Percentiles rank a stretch among this genome's conserved stretches.
Evolutionary conservation across 1,140 invertebrate species (phyloP).

Genomic region (Phenacoccus solenopsis): DNA sequence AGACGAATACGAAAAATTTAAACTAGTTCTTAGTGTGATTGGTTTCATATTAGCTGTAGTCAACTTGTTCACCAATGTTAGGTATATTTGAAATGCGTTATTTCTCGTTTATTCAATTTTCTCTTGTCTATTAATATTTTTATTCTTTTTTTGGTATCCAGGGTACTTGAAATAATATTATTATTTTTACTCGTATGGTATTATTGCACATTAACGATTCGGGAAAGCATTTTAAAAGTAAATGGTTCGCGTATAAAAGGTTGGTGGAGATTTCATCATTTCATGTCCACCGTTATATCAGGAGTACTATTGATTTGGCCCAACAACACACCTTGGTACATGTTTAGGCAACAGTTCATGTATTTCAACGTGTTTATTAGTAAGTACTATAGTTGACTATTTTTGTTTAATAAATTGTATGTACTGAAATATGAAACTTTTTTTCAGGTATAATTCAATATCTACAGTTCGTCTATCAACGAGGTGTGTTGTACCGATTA

Average conservation of each 20-base stretch:
- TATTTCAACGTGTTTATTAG: conserved; percentile 86
- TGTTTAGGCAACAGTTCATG: conserved; percentile 85
- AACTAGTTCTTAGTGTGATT: conserved; percentile 86
- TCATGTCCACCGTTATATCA: conserved; percentile 87
- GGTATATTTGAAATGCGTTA: conserved; percentile 46
- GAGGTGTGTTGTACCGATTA: conserved; percentile 84
- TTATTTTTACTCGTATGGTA: conserved; percentile 99
- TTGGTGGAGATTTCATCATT: conserved; percentile 99
- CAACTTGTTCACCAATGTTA: conserved; percentile 67
- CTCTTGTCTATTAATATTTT: too few relatives aligned
- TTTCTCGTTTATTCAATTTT: too few relatives aligned
- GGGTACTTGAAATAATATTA: conserved; percentile 82
- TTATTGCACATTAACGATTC: conserved; percentile 96
- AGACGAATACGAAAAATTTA: conserved; percentile 98
- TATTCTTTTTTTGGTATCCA: conserved; percentile 36
- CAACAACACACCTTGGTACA: conserved; percentile 77
- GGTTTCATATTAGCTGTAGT: conserved; percentile 73
- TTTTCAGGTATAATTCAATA: conserved; percentile 79
- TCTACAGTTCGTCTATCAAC: conserved; percentile 93
- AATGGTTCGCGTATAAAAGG: conserved; percentile 85
- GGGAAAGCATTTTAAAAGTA: conserved; percentile 93
- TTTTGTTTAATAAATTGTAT: too few relatives aligned
- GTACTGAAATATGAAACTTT: too few relatives aligned
- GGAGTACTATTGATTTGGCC: conserved; percentile 97
- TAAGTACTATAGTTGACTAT: too few relatives aligned